Evolutionary conservation across 2,113 vertebrate genomes (phyloP).

Genomic region (Menura novaehollandiae): DNA sequence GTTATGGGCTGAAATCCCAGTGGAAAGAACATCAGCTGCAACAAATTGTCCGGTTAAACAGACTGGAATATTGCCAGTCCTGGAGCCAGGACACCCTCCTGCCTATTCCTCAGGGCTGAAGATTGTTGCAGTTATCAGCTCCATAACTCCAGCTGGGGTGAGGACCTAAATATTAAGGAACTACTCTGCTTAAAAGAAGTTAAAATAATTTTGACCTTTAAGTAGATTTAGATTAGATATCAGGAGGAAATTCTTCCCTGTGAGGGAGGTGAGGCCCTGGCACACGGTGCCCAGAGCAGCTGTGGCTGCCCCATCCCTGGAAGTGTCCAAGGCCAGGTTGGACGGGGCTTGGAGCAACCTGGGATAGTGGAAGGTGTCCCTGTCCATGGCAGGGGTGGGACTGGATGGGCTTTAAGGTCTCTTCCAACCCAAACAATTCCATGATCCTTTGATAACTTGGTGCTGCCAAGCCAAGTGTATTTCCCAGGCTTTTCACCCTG

Average conservation of each 20-base stretch:
- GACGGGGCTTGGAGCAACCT: neutral
- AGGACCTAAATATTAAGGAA: neutral
- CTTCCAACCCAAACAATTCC: neutral
- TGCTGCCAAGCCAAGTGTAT: neutral
- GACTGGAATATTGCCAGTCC: conserved; percentile 1
- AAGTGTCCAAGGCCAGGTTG: neutral
- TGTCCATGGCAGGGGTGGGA: neutral
- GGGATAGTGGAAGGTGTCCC: neutral
- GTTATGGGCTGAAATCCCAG: conserved; percentile 62
- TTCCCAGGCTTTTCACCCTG: neutral
- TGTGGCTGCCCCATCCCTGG: neutral
- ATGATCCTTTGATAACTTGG: too few relatives aligned
- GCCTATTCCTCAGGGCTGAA: neutral
- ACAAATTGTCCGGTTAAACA: conserved; percentile 58
- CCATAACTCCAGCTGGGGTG: neutral
- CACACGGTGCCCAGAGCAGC: neutral
- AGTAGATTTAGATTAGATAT: neutral
- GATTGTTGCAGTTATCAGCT: neutral
- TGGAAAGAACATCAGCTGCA: conserved; percentile 57
- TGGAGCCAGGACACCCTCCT: neutral
- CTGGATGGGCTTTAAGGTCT: fast-evolving
- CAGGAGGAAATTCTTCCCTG: neutral
- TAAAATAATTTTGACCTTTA: neutral
- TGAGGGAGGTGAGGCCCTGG: neutral
- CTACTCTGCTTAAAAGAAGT: neutral